Base-by-base conservation (phyloP, 1,140 invertebrate genomes). In the Drosophila virilis region DNA sequence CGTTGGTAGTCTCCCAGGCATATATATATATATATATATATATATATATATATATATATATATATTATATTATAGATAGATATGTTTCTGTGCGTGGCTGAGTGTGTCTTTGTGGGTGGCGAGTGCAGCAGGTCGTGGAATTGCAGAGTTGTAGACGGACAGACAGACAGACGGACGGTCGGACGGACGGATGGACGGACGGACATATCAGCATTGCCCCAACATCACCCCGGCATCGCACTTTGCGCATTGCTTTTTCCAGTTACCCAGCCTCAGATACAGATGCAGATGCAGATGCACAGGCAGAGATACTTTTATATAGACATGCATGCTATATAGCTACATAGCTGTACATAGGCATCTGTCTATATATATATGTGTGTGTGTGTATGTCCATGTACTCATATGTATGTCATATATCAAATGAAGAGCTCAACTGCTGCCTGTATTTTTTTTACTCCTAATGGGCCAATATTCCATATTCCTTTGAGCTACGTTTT, bases 201-300 rank as follows among this genome's bases (percentile, higher is more conserved):
- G 55, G 22, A 51, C 59, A 74, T 40, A 62, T 66, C 57, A 64
- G 64, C 70, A 73, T 50, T 54, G 70, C 42, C 64, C 76, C 59
- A 28, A 28, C 22, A 28, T 28, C 22, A 28, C 4, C 42, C 62
- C 60, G 57, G 40, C n/a, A 13, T n/a, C 40, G 40, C 78, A 80
- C 78, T 80, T 81, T 80, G 78, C 78, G 76, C 79, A 81, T 82
- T 74, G 79, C 74, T 77, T 70, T 55, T 65, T 48, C 52, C 74
- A 72, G 15, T 60, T 48, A 40, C 59, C 22, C 60, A 57, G 71
- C 38, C 59, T 58, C 50, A 45, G 77, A 69, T 70, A 42, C 65
- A 80, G 70, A 74, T 70, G 40, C 60, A 74, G 43, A 51, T 22
- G 22, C 22, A 22, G 22, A 10, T 40, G 35, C 48, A 37, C 33